Conservation (phyloP, 2,113 vertebrate genomes). For the Xenopus laevis region DNA sequence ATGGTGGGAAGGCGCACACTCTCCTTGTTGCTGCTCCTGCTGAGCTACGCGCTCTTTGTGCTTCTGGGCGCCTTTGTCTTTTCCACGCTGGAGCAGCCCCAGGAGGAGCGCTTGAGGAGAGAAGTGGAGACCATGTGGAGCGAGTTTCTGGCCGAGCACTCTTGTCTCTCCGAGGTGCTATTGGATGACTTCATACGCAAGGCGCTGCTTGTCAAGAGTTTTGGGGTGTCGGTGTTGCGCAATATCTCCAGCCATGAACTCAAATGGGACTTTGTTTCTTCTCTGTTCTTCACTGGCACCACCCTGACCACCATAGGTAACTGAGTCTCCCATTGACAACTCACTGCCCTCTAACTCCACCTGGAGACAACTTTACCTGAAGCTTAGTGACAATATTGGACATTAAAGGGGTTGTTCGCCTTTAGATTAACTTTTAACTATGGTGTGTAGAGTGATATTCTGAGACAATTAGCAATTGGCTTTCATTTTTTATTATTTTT, state of each 20-base stretch:
- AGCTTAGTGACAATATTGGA: no score
- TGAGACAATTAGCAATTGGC: no score
- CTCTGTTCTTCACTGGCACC: conserved; percentile 29
- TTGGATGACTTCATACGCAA: conserved; percentile 10
- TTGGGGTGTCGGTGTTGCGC: not conserved
- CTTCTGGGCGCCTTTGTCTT: conserved; percentile 7
- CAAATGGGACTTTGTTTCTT: conserved; percentile 33
- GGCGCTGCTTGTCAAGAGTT: not conserved
- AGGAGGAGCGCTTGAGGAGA: conserved; percentile 15
- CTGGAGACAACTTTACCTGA: no score
- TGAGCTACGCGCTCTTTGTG: conserved; percentile 10
- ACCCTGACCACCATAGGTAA: conserved; percentile 37
- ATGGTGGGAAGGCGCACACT: not conserved
- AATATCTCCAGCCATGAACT: conserved; percentile 12
- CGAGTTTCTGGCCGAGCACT: not conserved
- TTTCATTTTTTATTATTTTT: no score
- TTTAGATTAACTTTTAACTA: no score
- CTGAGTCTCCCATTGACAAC: not conserved
- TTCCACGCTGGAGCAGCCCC: conserved; percentile 11
- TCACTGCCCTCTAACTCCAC: no score
- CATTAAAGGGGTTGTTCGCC: no score
- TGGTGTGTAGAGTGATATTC: no score
- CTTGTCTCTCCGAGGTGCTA: conserved; percentile 16
- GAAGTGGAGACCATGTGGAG: not conserved
- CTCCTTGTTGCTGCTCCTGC: conserved; percentile 1